Base-by-base conservation (phyloP, 2,113 vertebrate species). In the Pangasianodon gigas region DNA sequence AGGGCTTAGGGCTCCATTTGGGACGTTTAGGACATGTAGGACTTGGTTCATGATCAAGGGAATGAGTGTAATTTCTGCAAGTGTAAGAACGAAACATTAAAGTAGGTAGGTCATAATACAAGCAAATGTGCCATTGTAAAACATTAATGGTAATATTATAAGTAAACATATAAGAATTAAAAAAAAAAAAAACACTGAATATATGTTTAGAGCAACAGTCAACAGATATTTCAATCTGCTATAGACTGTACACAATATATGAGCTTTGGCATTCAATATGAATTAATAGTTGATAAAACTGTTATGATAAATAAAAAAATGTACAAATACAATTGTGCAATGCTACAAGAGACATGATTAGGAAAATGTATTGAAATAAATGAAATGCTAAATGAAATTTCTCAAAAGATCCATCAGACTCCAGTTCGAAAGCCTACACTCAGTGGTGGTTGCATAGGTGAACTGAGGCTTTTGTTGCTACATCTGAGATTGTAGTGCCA, bases 261-360 rank as follows among this genome's bases (percentile, higher is more conserved):
- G 84, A 93, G 58, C 89, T 94, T 95, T 94, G 93, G 92, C 93
- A 88, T 94, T 94, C 91, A 90, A 91, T 85, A 92, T 93, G 87
- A 89, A 91, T 94, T 92, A 92, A 94, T 93, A 91, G 3, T 74
- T 77, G 74, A 52, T 87, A 13, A 44, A 92, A 92, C 90, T 46
- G 58, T 54, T 71, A 91, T 74, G 80, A 84, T 74, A 41, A 81
- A 90, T 41, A 54, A 54, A 79, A 81, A 85, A 77, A 51, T 1
- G 24, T 84, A 86, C 90, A 82, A 91, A 81, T 32, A 29, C 7
- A 87, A 56, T 37, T 92, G 91, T 92, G 90, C 80, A 48, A 87
- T 62, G 90, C 89, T 91, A 90, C 71, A 2, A 88, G 18, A 87
- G 74, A 90, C 46, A 48, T 87, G 56, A 92, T 62, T 91, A 84